phyloP scores from a whole-genome alignment of 1,140 invertebrate species.

The Ceratina calcarata region DNA sequence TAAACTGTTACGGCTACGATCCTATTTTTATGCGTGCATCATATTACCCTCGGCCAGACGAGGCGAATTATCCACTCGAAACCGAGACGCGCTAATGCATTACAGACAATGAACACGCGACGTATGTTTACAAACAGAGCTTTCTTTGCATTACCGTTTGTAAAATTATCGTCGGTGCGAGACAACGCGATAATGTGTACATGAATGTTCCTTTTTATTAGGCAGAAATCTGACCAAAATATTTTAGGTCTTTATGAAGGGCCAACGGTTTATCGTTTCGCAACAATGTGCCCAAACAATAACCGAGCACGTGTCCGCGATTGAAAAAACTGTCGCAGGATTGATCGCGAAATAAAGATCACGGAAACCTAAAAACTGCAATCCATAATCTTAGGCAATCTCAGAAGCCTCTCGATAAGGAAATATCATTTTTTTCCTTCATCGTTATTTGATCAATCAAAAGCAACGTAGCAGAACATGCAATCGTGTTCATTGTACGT shows the following conservation, averaged over 20 bases:
- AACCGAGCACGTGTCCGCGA: neutral
- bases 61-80: slow-evolving; percentile 37
- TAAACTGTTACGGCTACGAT: neutral
- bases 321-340: neutral
- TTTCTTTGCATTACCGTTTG: neutral
- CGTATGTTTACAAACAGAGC: slow-evolving; percentile 16
- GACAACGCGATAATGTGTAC: neutral
- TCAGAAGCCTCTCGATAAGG: neutral
- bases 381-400: neutral
- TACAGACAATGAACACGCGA: slow-evolving; percentile 40
- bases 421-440: neutral
- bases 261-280: neutral
- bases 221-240: neutral
- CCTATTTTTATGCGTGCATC: neutral
- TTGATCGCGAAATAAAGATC: neutral
- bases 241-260: neutral
- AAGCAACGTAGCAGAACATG: too few relatives aligned
- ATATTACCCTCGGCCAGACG: neutral
- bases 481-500: too few relatives aligned
- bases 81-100: slow-evolving; percentile 49
- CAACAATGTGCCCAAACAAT: neutral
- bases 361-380: slow-evolving; percentile 19
- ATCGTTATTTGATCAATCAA: neutral
- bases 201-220: neutral
- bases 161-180: neutral